Base-by-base conservation (phyloP, 2,797 vertebrate species). In the Enteromius paludinosus region DNA sequence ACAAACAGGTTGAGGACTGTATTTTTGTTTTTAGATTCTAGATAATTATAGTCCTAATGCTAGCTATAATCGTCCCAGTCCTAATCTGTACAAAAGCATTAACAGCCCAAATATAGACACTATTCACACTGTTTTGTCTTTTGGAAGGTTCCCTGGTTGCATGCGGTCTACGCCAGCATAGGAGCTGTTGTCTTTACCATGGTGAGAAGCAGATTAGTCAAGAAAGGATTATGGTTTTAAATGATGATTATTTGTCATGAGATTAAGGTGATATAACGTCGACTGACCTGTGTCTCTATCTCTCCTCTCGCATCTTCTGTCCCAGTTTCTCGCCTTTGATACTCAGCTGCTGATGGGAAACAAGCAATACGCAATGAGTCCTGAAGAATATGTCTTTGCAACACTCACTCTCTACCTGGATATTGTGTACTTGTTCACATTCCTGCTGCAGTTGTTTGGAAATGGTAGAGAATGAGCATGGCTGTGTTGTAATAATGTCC, bases 321-420 rank as follows among this genome's bases (percentile, higher is more conserved):
- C 43, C 11, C 89, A 99, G 98, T 98, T 99, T 92, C 93, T 99
- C 88, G 97, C 97, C 0, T 96, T 98, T 30, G 97, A 99, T 89
- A 98, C 97, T 7, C 97, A 99, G 93, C 72, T 98, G 92, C 90
- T 99, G 87, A 92, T 99, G 87, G 98, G 98, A 30, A 98, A 94
- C 86, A 97, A 96, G 47, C 95, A 94, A 5, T 95, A 96, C 79
- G 77, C 94, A 0, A 91, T 99, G 83, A 99, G 92, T 83, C 98
- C 97, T 0, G 97, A 99, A 90, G 98, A 99, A 84, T 97, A 98
- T 68, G 88, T 99, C 79, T 99, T 98, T 3, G 98, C 97, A 83
- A 97, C 97, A 11, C 96, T 99, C 89, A 97, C 94, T 83, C 94
- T 98, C 83, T 99, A 99, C 72, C 93, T 99, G 92, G 98, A 99